phyloP scores from a whole-genome alignment of 2,113 vertebrate species.

The Dipodomys stephensi region DNA sequence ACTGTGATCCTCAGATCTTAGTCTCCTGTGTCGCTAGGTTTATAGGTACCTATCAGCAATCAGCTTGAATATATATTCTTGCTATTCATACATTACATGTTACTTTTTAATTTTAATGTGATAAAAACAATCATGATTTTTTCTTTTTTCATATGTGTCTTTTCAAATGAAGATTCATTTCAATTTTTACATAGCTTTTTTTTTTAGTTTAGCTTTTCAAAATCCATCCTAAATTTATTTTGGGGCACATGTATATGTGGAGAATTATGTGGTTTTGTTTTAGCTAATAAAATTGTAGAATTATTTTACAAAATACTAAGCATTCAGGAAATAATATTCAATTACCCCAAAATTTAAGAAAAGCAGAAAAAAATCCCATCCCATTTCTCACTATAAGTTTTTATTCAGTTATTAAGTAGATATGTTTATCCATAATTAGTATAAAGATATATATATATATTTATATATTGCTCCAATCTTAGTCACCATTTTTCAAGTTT shows the following conservation, averaged over 20 bases:
- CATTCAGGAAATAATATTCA: constrained; percentile 27
- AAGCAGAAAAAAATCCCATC: neutral
- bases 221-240: constrained; percentile 18
- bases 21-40: too few species aligned
- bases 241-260: neutral
- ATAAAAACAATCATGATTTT: neutral
- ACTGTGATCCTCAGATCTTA: too few species aligned
- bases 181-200: neutral
- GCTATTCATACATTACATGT: too few species aligned
- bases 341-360: neutral
- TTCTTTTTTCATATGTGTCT: neutral
- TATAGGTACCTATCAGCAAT: too few species aligned
- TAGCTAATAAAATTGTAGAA: neutral
- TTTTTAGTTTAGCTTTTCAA: neutral
- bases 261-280: neutral
- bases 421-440: neutral
- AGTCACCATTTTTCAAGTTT: neutral
- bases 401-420: neutral
- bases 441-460: neutral
- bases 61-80: too few species aligned
- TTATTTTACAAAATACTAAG: neutral
- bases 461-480: neutral
- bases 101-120: neutral
- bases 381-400: neutral
- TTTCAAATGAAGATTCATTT: neutral